Conservation (phyloP, 2,888 invertebrate genomes). For the Sympetrum striolatum region DNA sequence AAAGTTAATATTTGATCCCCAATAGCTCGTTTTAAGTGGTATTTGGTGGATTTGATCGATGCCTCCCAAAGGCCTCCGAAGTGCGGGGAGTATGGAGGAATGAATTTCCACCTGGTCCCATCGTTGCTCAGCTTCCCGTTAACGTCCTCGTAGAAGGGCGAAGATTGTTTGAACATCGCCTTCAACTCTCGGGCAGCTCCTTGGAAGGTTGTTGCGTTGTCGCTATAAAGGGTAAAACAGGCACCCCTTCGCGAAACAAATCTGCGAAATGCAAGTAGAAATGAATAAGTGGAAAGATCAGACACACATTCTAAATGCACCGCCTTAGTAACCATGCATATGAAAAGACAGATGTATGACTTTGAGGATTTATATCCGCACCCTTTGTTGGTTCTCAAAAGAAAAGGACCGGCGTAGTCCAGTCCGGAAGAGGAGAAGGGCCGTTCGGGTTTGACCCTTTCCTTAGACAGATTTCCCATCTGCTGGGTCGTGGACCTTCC, state of each 20-base stretch:
- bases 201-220: conserved; percentile 46
- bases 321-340: conserved; percentile 48
- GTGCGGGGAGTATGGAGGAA: background rate
- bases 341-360: conserved; percentile 45
- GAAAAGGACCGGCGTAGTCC: background rate
- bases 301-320: conserved; percentile 51
- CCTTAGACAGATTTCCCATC: background rate
- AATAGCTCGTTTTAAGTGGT: background rate
- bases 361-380: background rate
- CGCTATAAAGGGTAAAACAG: conserved; percentile 50
- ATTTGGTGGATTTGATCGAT: background rate
- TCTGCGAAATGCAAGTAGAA: conserved; percentile 48
- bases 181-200: background rate
- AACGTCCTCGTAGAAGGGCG: background rate
- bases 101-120: background rate
- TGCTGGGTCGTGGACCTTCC: background rate
- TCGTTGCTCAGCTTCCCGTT: background rate
- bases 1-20: background rate
- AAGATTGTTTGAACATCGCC: background rate
- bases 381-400: background rate
- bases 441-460: background rate
- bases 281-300: conserved; percentile 49
- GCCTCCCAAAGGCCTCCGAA: background rate
- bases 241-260: conserved; percentile 50
- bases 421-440: background rate